A percentile compares a stretch with the other conserved stretches of the same genome.
phyloP scores from a whole-genome alignment of 2,888 invertebrate genomes.

The Gasteruption jaculator region DNA sequence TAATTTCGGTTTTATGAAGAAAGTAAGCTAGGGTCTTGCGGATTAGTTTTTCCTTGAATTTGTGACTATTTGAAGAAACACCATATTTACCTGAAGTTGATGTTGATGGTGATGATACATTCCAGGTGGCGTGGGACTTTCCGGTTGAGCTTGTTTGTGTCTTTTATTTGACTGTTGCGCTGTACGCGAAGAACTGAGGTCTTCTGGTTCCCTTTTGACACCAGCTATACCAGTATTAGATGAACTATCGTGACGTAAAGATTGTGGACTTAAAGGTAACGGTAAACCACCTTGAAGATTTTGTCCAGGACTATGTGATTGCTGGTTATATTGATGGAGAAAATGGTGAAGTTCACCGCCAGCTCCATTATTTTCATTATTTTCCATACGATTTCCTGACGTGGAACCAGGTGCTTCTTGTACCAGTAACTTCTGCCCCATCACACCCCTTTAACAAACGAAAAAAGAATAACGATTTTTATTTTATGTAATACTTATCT shows the following conservation, averaged over 20 bases:
- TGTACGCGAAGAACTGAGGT: constrained; percentile 59
- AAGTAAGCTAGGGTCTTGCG: no score
- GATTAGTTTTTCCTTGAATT: no score
- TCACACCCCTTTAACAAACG: constrained; percentile 45
- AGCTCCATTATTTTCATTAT: constrained; percentile 52
- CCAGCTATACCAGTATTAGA: constrained; percentile 41
- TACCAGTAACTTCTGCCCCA: constrained; percentile 49
- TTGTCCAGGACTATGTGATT: constrained; percentile 51
- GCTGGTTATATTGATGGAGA: constrained; percentile 49
- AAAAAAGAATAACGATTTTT: neutral
- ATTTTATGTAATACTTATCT: neutral
- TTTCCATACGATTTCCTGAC: constrained; percentile 43
- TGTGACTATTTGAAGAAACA: no score
- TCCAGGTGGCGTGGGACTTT: constrained; percentile 48
- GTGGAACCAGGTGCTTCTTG: constrained; percentile 45
- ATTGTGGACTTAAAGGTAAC: constrained; percentile 47
- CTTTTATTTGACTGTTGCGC: constrained; percentile 44
- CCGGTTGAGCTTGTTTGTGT: constrained; percentile 43
- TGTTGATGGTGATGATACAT: constrained; percentile 50
- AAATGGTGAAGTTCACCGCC: constrained; percentile 52
- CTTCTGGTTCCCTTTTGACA: constrained; percentile 79
- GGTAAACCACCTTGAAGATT: constrained; percentile 52
- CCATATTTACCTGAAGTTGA: constrained; percentile 41
- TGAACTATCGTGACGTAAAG: constrained; percentile 43
- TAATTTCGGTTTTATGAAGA: no score